Percentiles rank a stretch among this genome's conserved stretches.
These are phyloP conservation scores for Aleiodes leptofemur DNA, from an alignment of 2,888 invertebrate species.

Conservation along the genomic window DNA sequence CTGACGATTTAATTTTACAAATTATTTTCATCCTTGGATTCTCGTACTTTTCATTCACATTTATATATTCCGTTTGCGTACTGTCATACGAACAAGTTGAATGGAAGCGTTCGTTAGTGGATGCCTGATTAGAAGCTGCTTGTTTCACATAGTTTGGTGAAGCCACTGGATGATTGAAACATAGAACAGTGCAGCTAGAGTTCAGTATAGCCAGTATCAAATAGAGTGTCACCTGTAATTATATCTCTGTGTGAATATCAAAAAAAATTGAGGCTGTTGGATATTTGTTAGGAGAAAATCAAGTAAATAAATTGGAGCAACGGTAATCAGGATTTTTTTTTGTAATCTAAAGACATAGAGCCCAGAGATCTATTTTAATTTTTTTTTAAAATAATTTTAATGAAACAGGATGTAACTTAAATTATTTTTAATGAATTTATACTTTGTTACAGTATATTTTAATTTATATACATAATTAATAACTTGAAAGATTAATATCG, in stretches of 20 bases:
- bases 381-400: background rate
- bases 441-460: too few species aligned
- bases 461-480: too few species aligned
- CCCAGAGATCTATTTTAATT: background rate
- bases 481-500: too few species aligned
- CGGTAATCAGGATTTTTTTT: too few species aligned
- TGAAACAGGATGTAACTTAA: too few species aligned
- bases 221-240: conserved; percentile 34
- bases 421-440: too few species aligned
- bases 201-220: conserved; percentile 11
- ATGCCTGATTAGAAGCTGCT: conserved; percentile 57
- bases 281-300: background rate
- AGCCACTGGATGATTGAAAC: conserved; percentile 4
- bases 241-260: background rate
- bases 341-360: too few species aligned
- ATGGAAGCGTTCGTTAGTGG: conserved; percentile 55
- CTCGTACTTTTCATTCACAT: conserved; percentile 34
- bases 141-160: conserved; percentile 51
- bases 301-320: background rate
- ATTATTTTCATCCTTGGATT: conserved; percentile 36
- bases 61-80: conserved; percentile 44
- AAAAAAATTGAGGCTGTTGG: background rate
- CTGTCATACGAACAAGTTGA: conserved; percentile 25
- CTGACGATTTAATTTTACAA: conserved; percentile 40
- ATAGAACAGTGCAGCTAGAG: background rate